Conservation (phyloP, 2,888 invertebrate genomes). For the Hylaea fasciaria region DNA sequence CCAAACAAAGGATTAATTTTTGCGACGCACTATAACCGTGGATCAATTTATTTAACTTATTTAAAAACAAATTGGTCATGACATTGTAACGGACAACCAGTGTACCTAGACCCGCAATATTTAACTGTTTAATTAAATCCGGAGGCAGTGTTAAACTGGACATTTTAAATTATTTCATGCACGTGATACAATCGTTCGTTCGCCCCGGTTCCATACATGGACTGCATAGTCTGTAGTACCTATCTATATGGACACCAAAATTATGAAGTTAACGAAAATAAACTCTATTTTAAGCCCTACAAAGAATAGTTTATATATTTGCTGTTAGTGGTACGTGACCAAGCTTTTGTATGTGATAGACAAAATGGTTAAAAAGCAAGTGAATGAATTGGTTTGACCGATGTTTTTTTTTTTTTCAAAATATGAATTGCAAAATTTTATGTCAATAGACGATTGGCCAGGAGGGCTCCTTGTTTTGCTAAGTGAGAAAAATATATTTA, state of each 20-base stretch:
- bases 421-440: background rate
- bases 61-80: constrained; percentile 59
- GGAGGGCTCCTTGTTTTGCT: no score
- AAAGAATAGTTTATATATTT: constrained; percentile 25
- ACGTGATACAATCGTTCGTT: constrained; percentile 73
- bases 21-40: constrained; percentile 18
- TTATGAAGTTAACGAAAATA: constrained; percentile 36
- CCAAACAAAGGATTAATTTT: constrained; percentile 25
- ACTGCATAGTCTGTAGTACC: no score
- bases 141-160: constrained; percentile 44
- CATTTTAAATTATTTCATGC: constrained; percentile 58
- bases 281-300: constrained; percentile 20
- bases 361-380: constrained; percentile 51
- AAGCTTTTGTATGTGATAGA: constrained; percentile 53
- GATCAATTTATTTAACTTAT: constrained; percentile 43
- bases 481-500: no score
- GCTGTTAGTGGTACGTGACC: constrained; percentile 48
- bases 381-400: constrained; percentile 51
- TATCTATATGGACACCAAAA: constrained; percentile 33
- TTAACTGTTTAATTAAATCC: constrained; percentile 37
- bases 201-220: constrained; percentile 53
- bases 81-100: constrained; percentile 54
- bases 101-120: constrained; percentile 29
- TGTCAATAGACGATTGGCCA: no score
- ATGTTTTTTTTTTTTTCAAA: constrained; percentile 24